Evolutionary conservation across 2,888 invertebrate genomes (phyloP).

Genomic region (Therioaphis trifolii): DNA sequence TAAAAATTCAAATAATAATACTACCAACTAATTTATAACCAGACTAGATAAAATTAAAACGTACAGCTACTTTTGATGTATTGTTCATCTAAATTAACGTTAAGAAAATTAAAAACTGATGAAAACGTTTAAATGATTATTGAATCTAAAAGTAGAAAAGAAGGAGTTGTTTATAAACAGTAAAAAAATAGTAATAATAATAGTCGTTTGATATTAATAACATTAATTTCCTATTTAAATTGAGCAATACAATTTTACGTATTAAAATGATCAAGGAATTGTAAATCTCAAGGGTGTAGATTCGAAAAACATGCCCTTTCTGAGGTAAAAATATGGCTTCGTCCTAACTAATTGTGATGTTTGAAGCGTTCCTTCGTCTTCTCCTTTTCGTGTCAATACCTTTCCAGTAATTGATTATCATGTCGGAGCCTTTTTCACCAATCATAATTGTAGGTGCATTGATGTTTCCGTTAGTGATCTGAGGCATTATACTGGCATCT

Average conservation of each 20-base stretch:
- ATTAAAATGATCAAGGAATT: conserved; percentile 6
- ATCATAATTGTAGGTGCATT: conserved; percentile 91
- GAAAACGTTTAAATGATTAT: not conserved
- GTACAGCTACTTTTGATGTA: not conserved
- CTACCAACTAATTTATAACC: conserved; percentile 9
- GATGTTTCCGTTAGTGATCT: conserved; percentile 86
- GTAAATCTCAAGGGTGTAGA: not conserved
- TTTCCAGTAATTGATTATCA: conserved; percentile 81
- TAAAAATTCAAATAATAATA: not conserved
- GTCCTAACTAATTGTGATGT: conserved; percentile 35
- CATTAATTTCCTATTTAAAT: not conserved
- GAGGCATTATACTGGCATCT: conserved; percentile 90
- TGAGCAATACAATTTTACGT: conserved; percentile 35
- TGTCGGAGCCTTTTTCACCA: conserved; percentile 85
- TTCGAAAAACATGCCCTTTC: not conserved
- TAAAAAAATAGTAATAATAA: not conserved
- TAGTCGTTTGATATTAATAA: conserved; percentile 31
- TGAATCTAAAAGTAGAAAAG: not conserved
- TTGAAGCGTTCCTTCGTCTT: conserved; percentile 64
- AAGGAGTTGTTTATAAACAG: not conserved
- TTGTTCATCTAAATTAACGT: not conserved
- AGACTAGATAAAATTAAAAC: conserved; percentile 36
- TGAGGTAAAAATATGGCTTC: not conserved
- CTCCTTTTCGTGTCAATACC: conserved; percentile 65
- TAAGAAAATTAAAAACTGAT: not conserved